Percentiles rank a stretch among this genome's conserved stretches.
Evolutionary conservation across 2,888 invertebrate species (phyloP).

Genomic region (Carabus problematicus): DNA sequence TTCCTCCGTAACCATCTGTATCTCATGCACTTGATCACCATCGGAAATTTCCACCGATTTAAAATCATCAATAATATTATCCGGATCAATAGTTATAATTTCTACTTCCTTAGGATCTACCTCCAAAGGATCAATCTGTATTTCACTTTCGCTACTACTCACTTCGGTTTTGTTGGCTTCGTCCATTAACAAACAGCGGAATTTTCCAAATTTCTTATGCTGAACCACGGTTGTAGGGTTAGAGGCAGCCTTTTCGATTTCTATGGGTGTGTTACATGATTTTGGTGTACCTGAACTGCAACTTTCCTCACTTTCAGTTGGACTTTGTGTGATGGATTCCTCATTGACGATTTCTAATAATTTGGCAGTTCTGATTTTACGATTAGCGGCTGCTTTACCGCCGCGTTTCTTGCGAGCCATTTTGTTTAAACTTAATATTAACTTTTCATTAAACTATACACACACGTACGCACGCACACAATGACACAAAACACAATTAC

Average conservation of each 20-base stretch:
- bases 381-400: slow-evolving; percentile 39
- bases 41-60: slow-evolving; percentile 37
- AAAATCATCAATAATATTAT: slow-evolving; percentile 32
- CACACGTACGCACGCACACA: not conserved
- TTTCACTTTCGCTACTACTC: slow-evolving; percentile 60
- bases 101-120: slow-evolving; percentile 28
- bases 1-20: slow-evolving; percentile 34
- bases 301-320: slow-evolving; percentile 44
- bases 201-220: slow-evolving; percentile 68
- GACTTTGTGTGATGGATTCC: slow-evolving; percentile 32
- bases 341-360: slow-evolving; percentile 23
- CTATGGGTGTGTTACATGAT: slow-evolving; percentile 38
- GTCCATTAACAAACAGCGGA: slow-evolving; percentile 61
- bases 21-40: slow-evolving; percentile 3
- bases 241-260: slow-evolving; percentile 35
- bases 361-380: slow-evolving; percentile 42
- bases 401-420: slow-evolving; percentile 46
- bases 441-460: not conserved
- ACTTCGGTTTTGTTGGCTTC: slow-evolving; percentile 52
- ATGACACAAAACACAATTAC: not conserved
- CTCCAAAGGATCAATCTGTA: slow-evolving; percentile 40
- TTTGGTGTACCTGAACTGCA: slow-evolving; percentile 42
- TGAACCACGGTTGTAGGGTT: slow-evolving; percentile 27
- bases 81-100: slow-evolving; percentile 35
- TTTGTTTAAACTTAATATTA: slow-evolving; percentile 3